phyloP scores from a whole-genome alignment of 2,113 vertebrate genomes.

The Solea senegalensis region DNA sequence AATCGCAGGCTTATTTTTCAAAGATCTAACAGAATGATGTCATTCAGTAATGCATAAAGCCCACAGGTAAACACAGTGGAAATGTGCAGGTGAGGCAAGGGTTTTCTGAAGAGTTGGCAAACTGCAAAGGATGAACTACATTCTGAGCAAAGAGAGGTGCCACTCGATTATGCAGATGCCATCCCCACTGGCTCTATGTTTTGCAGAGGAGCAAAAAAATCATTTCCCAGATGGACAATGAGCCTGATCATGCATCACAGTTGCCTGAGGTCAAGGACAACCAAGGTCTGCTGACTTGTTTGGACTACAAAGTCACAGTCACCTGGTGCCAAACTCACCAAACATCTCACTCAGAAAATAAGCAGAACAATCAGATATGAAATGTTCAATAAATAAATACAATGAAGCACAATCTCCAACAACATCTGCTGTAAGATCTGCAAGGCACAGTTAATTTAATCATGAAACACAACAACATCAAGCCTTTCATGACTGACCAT shows the following conservation, averaged over 20 bases:
- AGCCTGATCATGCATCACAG: conserved; percentile 45
- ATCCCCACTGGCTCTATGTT: conserved; percentile 30
- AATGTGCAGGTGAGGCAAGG: conserved; percentile 2
- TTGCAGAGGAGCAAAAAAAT: conserved; percentile 32
- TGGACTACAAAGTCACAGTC: not conserved
- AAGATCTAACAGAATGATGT: conserved; percentile 20
- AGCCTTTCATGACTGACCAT: conserved; percentile 19
- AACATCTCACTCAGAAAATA: not conserved
- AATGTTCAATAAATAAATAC: conserved; percentile 1
- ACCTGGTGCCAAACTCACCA: not conserved
- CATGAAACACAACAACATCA: conserved; percentile 1
- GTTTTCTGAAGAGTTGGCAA: conserved; percentile 5
- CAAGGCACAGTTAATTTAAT: conserved; percentile 11
- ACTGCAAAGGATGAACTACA: conserved; percentile 30
- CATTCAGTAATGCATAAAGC: conserved; percentile 25
- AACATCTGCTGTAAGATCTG: conserved; percentile 7
- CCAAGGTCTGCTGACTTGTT: conserved; percentile 44
- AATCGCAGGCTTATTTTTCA: conserved; percentile 5
- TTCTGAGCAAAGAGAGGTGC: conserved; percentile 16
- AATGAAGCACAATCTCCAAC: not conserved
- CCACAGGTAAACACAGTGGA: conserved; percentile 12
- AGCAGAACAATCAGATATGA: not conserved
- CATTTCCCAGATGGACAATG: conserved; percentile 61
- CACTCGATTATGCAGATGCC: conserved; percentile 38
- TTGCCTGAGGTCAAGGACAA: conserved; percentile 34